phyloP scores from a whole-genome alignment of 2,797 vertebrate genomes.

The Saxicola maurus region DNA sequence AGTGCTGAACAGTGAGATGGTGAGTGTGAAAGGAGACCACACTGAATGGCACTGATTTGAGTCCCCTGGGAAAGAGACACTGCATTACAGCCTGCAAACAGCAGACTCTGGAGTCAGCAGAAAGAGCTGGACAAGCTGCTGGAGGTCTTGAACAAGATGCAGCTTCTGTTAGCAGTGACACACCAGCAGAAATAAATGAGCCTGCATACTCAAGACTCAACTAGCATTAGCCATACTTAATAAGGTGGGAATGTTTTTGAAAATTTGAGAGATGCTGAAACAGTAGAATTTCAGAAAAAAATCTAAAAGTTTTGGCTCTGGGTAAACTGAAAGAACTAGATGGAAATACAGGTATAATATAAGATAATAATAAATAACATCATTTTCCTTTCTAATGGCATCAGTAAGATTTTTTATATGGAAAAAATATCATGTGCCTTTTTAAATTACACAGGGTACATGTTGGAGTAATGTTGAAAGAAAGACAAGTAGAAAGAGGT shows the following conservation, averaged over 20 bases:
- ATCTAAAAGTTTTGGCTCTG: neutral
- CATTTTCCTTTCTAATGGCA: neutral
- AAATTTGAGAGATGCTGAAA: neutral
- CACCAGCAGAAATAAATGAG: neutral
- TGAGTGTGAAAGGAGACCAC: neutral
- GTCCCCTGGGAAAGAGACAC: neutral
- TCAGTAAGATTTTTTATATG: neutral
- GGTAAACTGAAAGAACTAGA: neutral
- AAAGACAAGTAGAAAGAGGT: neutral
- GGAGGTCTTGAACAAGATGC: neutral
- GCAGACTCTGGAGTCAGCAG: neutral
- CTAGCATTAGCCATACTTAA: neutral
- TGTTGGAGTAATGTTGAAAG: neutral
- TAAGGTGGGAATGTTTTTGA: neutral
- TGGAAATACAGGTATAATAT: neutral
- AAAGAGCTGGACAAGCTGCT: neutral
- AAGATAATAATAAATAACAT: neutral
- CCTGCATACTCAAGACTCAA: neutral
- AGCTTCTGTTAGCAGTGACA: neutral
- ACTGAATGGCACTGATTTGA: neutral
- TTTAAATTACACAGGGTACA: neutral
- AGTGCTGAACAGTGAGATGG: neutral
- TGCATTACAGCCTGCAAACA: neutral
- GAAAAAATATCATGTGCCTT: fast-evolving
- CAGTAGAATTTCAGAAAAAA: neutral